Evolutionary conservation across 2,797 vertebrate genomes (phyloP).

Genomic region (Pangasius djambal): DNA sequence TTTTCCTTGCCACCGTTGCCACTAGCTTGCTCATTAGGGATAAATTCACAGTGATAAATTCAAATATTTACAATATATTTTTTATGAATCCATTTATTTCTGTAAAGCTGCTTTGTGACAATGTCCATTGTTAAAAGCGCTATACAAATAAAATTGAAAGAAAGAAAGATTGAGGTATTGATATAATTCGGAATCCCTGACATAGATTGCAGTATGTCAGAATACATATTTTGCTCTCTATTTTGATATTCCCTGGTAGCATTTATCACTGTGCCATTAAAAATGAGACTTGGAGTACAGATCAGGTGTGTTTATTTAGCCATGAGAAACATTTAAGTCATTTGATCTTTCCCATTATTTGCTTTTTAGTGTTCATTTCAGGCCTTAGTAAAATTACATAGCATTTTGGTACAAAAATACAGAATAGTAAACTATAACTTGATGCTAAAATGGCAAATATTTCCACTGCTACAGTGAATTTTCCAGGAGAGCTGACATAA

Average conservation of each 20-base stretch:
- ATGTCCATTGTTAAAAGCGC: no score
- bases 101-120: no score
- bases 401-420: constrained; percentile 57
- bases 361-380: constrained; percentile 56
- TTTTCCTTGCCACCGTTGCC: no score
- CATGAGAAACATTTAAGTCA: background rate
- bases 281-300: background rate
- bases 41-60: no score
- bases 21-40: no score
- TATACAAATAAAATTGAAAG: no score
- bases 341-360: constrained; percentile 41
- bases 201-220: background rate
- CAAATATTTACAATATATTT: no score
- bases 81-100: no score
- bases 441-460: constrained; percentile 60
- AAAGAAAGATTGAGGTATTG: background rate
- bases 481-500: constrained; percentile 51
- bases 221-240: background rate
- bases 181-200: background rate
- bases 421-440: constrained; percentile 54
- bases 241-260: background rate
- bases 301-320: background rate
- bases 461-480: constrained; percentile 56
- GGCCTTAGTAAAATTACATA: constrained; percentile 57
- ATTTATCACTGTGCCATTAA: background rate